phyloP scores from a whole-genome alignment of 2,888 invertebrate genomes.

The Chaetogeoica ovagalla region DNA sequence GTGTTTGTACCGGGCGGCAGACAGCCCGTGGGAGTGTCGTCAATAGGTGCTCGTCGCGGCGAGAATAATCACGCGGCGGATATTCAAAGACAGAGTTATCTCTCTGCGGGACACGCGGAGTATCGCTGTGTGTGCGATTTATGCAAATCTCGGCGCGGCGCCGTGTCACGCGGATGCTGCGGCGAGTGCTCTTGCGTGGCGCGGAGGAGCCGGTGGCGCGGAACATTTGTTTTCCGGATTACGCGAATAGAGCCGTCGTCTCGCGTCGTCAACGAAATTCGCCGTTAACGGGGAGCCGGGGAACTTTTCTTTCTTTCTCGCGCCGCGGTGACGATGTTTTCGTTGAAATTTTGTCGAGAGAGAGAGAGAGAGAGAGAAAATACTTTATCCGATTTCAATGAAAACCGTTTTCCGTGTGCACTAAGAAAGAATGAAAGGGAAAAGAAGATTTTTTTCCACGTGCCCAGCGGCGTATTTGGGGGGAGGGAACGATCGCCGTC shows the following conservation, averaged over 20 bases:
- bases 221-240: conserved; percentile 44
- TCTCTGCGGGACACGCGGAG: neutral
- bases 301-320: too few species aligned
- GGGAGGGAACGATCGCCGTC: too few species aligned
- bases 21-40: conserved; percentile 34
- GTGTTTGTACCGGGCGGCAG: neutral
- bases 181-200: neutral
- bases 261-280: neutral
- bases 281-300: too few species aligned
- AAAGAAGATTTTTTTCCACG: too few species aligned
- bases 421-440: too few species aligned
- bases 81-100: conserved; percentile 34
- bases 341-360: too few species aligned
- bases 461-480: too few species aligned
- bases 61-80: conserved; percentile 24
- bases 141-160: conserved; percentile 37
- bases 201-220: neutral
- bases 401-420: too few species aligned
- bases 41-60: conserved; percentile 23
- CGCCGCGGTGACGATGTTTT: too few species aligned
- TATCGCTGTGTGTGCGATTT: conserved; percentile 9
- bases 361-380: too few species aligned
- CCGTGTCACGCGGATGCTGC: too few species aligned
- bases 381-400: too few species aligned
- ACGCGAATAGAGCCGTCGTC: neutral